A percentile compares a stretch with the other conserved stretches of the same genome.
phyloP scores from a whole-genome alignment of 2,113 vertebrate species.

The Euleptes europaea region DNA sequence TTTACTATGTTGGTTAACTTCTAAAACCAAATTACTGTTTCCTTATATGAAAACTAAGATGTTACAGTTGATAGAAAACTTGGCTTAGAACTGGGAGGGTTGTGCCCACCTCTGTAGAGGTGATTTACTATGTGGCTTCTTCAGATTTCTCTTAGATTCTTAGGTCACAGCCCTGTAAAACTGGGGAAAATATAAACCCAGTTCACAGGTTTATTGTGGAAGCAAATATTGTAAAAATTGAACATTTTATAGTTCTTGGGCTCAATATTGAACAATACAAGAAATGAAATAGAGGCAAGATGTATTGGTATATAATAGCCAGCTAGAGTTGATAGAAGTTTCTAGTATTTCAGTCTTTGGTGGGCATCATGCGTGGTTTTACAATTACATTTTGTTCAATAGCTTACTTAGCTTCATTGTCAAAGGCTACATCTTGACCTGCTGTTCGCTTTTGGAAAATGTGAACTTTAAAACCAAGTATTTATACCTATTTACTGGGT shows the following conservation, averaged over 20 bases:
- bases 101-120: no score
- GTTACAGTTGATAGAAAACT: neutral
- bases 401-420: neutral
- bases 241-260: neutral
- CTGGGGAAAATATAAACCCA: no score
- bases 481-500: neutral
- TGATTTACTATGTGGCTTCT: no score
- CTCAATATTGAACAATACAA: neutral
- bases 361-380: neutral
- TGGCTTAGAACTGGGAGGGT: neutral
- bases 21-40: neutral
- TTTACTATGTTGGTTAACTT: neutral
- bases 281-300: neutral
- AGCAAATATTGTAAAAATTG: neutral
- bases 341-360: neutral
- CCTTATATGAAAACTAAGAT: neutral
- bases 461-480: neutral
- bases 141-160: neutral
- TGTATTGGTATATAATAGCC: neutral
- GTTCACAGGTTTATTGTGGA: neutral
- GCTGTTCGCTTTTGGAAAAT: neutral
- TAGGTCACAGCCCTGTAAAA: neutral
- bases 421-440: neutral
- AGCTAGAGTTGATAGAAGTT: neutral
- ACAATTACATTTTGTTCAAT: neutral